These are phyloP conservation scores for Conus canariensis DNA, from an alignment of 2,888 invertebrate genomes.

Conservation along the genomic window DNA sequence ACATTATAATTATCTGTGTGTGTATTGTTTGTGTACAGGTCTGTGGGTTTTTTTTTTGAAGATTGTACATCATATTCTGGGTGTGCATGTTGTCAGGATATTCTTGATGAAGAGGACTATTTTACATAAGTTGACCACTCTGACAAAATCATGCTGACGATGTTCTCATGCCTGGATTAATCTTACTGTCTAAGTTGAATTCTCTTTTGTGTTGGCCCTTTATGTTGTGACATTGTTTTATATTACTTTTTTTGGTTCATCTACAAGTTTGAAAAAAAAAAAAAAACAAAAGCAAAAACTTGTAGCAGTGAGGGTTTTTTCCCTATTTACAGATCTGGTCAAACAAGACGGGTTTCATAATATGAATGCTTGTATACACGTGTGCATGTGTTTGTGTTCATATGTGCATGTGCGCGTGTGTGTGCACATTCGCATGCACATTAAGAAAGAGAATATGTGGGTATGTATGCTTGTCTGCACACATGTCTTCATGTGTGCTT, in stretches of 20 bases:
- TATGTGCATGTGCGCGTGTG: too few relatives aligned
- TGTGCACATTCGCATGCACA: too few relatives aligned
- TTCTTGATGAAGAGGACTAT: not conserved
- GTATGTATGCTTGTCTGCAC: too few relatives aligned
- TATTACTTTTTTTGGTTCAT: not conserved
- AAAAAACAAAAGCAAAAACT: not conserved
- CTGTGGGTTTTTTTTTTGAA: not conserved
- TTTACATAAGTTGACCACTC: not conserved
- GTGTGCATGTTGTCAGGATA: too few relatives aligned
- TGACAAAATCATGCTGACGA: not conserved
- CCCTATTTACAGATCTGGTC: conserved; percentile 26
- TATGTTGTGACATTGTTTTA: not conserved
- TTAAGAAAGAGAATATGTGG: too few relatives aligned
- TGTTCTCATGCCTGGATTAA: not conserved
- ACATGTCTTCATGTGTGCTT: too few relatives aligned
- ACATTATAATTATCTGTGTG: too few relatives aligned
- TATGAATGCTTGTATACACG: not conserved
- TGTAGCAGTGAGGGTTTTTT: conserved; percentile 1
- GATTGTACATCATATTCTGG: not conserved
- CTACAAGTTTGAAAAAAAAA: not conserved
- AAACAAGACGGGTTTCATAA: conserved; percentile 25
- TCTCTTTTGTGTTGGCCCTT: not conserved
- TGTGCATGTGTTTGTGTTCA: not conserved
- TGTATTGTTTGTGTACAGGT: not conserved
- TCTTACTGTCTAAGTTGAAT: not conserved